These are phyloP conservation scores for Mastacembelus armatus DNA, from an alignment of 2,797 vertebrate genomes.

Conservation along the genomic window DNA sequence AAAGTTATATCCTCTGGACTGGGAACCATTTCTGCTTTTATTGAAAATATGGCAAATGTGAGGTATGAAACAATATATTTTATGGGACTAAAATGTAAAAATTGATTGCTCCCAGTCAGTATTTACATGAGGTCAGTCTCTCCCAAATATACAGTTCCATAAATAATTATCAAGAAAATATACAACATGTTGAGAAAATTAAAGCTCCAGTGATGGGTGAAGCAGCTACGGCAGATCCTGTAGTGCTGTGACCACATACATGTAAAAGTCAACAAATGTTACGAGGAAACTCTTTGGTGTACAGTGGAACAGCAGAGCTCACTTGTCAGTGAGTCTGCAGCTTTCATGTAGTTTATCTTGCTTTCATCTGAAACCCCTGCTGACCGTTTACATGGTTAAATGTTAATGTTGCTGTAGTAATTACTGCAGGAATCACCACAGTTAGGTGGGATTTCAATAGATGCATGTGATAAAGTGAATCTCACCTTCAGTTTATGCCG, in stretches of 20 bases:
- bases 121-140: constrained; percentile 63
- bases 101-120: constrained; percentile 31
- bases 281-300: constrained; percentile 58
- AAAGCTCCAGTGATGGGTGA: constrained; percentile 76
- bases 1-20: not conserved
- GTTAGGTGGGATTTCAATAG: constrained; percentile 32
- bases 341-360: constrained; percentile 4
- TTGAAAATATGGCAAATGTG: constrained; percentile 73
- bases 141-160: constrained; percentile 74
- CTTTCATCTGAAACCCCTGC: constrained; percentile 32
- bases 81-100: constrained; percentile 69
- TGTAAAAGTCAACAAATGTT: constrained; percentile 35
- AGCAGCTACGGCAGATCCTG: constrained; percentile 61
- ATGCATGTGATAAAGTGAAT: constrained; percentile 25
- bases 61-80: constrained; percentile 71
- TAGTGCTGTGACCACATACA: constrained; percentile 39
- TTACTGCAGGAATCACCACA: constrained; percentile 38
- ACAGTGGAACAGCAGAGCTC: constrained; percentile 22
- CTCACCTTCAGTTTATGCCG: constrained; percentile 29
- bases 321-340: not conserved
- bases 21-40: constrained; percentile 73
- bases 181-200: constrained; percentile 60
- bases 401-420: constrained; percentile 27
- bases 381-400: constrained; percentile 37
- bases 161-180: constrained; percentile 77